These are phyloP conservation scores for Ascidia mentula DNA, from an alignment of 23 tunicate genomes.

Conservation along the genomic window DNA sequence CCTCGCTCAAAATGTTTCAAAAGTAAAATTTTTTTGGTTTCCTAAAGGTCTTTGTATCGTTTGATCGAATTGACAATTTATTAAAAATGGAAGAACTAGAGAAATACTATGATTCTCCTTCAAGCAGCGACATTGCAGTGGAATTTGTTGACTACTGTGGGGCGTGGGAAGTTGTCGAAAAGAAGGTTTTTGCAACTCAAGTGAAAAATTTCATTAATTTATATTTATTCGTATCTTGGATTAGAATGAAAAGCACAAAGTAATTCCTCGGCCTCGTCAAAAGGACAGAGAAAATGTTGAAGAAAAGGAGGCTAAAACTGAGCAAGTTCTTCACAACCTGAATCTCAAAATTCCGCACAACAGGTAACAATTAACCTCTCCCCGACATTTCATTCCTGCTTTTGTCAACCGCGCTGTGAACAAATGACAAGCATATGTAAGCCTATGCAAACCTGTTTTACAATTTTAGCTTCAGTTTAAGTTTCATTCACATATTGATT, in stretches of 20 bases:
- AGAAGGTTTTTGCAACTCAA: no score
- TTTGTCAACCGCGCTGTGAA: background rate
- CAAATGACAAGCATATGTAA: no score
- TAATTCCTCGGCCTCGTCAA: no score
- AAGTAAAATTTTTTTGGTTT: no score
- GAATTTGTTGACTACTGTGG: constrained; percentile 56
- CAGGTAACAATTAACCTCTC: background rate
- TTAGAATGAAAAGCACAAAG: no score
- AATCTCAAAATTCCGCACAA: constrained; percentile 12
- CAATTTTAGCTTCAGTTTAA: no score
- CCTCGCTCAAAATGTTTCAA: background rate
- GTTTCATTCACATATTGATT: no score
- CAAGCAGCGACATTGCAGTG: constrained; percentile 37
- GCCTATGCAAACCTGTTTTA: no score
- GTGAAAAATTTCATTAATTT: no score
- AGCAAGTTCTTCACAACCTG: constrained; percentile 15
- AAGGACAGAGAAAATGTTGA: background rate
- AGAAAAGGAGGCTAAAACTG: background rate
- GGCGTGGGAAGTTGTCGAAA: constrained; percentile 75
- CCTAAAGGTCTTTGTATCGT: constrained; percentile 74
- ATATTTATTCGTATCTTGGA: no score
- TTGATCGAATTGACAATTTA: constrained; percentile 68
- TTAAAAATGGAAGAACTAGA: constrained; percentile 70
- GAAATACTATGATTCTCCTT: constrained; percentile 41
- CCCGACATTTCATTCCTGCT: background rate